Evolutionary conservation across 64 coral and sea anemone species (phyloP), one percentile per base, ranked within the genome.

Genomic region (Cladopsammia gracilis): DNA sequence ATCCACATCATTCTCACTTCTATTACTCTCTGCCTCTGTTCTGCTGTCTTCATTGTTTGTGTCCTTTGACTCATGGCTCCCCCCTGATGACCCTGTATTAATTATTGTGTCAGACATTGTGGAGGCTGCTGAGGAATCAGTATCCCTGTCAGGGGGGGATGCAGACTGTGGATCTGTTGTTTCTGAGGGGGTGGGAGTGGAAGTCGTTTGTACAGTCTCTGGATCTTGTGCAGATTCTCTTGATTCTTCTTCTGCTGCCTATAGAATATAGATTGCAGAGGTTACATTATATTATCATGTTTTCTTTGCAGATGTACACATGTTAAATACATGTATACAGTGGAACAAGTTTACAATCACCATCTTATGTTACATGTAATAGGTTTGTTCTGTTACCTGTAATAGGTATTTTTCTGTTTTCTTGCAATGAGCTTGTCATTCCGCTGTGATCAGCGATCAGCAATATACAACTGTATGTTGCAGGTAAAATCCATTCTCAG

Each of bases 171-270:
- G 23, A 60, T 75, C 74, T 57, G 78, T 78, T 34, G 86, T 77
- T 9, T 92, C 86, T 45, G 86, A 60, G 6, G 90, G 86, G 61
- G 90, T 64, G 25, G 95, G 56, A 57, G 87, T 89, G 19, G 79
- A 76, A 44, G 57, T 46, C 20, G 87, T 73, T 86, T 58, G 88
- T 22, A 85, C 71, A 19, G 57, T 19, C n/a, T 84, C 87, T 72
- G 20, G 61, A 48, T 96, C 86, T 76, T 50, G 22, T 4, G 26
- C 52, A 4, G 76, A 70, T 88, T 94, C 92, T 56, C 73, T 91
- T 18, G 67, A 73, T 10, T 97, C 96, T 88, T 97, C 96, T 49
- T 89, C 93, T 15, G 87, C 86, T 53, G 92, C 92, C 92, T 94
- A 64, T 52, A 89, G 22, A 83, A 82, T 64, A 15, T 15, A 79